These are phyloP conservation scores for Pogonognathellus flavescens DNA, from an alignment of 1,140 invertebrate species.

Conservation along the genomic window DNA sequence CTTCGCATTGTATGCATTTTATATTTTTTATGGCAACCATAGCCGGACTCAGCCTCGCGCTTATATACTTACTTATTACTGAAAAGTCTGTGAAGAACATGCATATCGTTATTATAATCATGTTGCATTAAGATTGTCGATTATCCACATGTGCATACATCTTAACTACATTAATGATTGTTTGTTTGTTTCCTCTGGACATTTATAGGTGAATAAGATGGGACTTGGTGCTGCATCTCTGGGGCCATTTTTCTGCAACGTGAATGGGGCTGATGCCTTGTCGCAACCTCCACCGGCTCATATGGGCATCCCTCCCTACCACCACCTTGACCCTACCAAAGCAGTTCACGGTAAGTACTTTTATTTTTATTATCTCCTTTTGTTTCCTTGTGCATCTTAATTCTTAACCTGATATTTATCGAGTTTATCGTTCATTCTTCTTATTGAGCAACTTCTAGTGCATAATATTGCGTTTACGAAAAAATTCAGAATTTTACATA, in stretches of 20 bases:
- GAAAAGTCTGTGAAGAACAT: not conserved
- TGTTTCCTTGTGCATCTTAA: slow-evolving; percentile 10
- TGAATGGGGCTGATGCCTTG: slow-evolving; percentile 87
- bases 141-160: not conserved
- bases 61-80: not conserved
- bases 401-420: not conserved
- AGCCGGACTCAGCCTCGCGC: not conserved
- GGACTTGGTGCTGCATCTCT: slow-evolving; percentile 70
- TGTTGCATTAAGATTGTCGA: not conserved
- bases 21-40: no score
- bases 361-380: slow-evolving; percentile 25
- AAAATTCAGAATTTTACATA: no score
- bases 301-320: slow-evolving; percentile 96
- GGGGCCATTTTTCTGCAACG: slow-evolving; percentile 82
- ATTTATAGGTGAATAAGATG: slow-evolving; percentile 50
- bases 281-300: slow-evolving; percentile 95
- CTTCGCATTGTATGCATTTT: not conserved
- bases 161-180: not conserved
- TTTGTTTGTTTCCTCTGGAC: slow-evolving; percentile 41
- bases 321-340: slow-evolving; percentile 74
- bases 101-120: not conserved
- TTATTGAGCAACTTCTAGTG: no score
- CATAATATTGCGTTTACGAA: no score
- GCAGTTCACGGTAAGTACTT: slow-evolving; percentile 69
- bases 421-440: not conserved